Evolutionary conservation across 2,113 vertebrate genomes (phyloP), one percentile per base, ranked within the genome.

Genomic region (Galeopterus variegatus): DNA sequence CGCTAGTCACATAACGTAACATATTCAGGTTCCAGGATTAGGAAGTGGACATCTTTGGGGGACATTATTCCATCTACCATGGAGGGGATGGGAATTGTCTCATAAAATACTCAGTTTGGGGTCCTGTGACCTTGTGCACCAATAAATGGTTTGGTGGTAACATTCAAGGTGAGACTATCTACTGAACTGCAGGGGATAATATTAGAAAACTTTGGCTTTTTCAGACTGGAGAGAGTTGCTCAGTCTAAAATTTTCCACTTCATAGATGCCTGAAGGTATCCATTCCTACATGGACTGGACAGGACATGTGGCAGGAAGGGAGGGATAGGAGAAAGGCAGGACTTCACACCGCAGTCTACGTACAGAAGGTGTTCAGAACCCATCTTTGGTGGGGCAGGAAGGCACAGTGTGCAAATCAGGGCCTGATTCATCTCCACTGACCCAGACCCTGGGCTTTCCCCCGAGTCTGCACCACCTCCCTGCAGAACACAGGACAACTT

Each of bases 251-350:
- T 48, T 58, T 69, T 21, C 60, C 26, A 85, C 5, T 8, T 0
- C 2, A 28, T 48, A 15, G 24, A 54, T 48, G 58, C 28, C 89
- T 52, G 8, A 36, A 91, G 26, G 64, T 84, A 19, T 83, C 62
- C 41, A 19, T 24, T 36, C 9, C 24, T 21, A n/a, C 1, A 0
- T 6, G 26, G 52, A n/a, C 28, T 50, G 7, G 28, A 36, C 6
- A 60, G 50, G 21, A 73, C 33, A 45, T 41, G 45, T 76, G 75
- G 75, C 23, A 24, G 36, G 28, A 31, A 79, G 26, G 41, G 26
- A 93, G 26, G 56, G 31, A 21, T 31, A 64, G 48, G 45, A 75
- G 12, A 80, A 18, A 95, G 24, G 76, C 0, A 56, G 45, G 52
- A 33, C 48, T 82, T 90, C 75, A 64, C 73, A 60, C 36, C 18